phyloP scores from a whole-genome alignment of 2,888 invertebrate species.

The Dermolepida albohirtum region DNA sequence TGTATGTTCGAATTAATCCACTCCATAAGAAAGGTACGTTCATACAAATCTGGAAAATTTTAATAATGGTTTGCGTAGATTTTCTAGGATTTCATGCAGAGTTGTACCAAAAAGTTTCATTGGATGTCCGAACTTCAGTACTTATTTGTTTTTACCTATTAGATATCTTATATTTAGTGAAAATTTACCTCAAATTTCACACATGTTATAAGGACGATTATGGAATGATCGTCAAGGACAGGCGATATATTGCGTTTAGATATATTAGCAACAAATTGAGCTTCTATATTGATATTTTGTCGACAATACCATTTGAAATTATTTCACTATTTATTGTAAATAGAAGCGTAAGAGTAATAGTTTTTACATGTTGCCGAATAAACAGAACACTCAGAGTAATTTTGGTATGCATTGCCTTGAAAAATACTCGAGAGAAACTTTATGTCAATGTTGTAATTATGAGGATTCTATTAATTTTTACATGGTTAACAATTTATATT shows the following conservation, averaged over 20 bases:
- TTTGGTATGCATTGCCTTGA: constrained; percentile 38
- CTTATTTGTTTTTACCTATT: constrained; percentile 42
- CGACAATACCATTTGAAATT: constrained; percentile 48
- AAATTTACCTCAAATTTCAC: constrained; percentile 49
- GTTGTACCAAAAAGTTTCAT: constrained; percentile 33
- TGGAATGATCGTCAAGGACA: constrained; percentile 47
- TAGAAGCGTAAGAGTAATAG: not conserved
- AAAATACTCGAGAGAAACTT: constrained; percentile 41
- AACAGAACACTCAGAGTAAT: constrained; percentile 40
- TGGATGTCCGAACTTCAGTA: constrained; percentile 1
- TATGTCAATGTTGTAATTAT: constrained; percentile 44
- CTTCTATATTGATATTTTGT: constrained; percentile 47
- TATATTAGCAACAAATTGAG: constrained; percentile 45
- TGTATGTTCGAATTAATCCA: constrained; percentile 23
- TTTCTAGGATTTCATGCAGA: constrained; percentile 42
- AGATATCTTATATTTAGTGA: constrained; percentile 47
- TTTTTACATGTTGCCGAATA: constrained; percentile 25
- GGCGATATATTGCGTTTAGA: constrained; percentile 43
- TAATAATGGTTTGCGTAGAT: constrained; percentile 25
- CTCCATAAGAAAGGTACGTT: constrained; percentile 16
- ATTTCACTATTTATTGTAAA: constrained; percentile 36
- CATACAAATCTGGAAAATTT: constrained; percentile 17
- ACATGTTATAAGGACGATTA: constrained; percentile 48
- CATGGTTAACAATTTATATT: constrained; percentile 37
- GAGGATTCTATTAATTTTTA: constrained; percentile 36